Evolutionary conservation across 2,888 invertebrate genomes (phyloP).

Genomic region (Cyaniris semiargus): DNA sequence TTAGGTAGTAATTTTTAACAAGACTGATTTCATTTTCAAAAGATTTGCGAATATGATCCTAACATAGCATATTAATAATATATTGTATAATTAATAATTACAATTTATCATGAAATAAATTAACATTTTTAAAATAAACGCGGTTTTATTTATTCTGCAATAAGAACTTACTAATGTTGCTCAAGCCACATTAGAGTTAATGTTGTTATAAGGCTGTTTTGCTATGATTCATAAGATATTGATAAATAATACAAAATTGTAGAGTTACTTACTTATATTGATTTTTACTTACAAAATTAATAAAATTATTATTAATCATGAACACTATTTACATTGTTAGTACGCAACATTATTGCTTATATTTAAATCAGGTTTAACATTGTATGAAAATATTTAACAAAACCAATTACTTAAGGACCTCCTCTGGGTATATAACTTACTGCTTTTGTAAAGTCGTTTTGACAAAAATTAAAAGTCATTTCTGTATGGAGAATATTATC

Average conservation of each 20-base stretch:
- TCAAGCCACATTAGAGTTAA: too few relatives aligned
- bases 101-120: constrained; percentile 78
- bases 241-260: neutral
- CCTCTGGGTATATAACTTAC: too few relatives aligned
- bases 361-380: neutral
- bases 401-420: too few relatives aligned
- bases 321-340: constrained; percentile 6
- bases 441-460: too few relatives aligned
- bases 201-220: too few relatives aligned
- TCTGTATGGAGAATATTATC: too few relatives aligned
- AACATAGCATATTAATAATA: constrained; percentile 68
- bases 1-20: constrained; percentile 79
- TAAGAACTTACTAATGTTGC: neutral
- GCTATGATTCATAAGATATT: neutral
- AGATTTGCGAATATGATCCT: constrained; percentile 71
- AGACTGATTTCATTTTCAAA: constrained; percentile 79
- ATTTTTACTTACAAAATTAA: neutral
- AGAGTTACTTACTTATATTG: neutral
- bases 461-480: too few relatives aligned
- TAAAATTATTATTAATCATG: neutral
- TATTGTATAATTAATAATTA: constrained; percentile 70
- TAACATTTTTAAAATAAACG: constrained; percentile 62
- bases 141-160: constrained; percentile 37
- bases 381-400: too few relatives aligned
- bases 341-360: neutral